phyloP scores from a whole-genome alignment of 2,113 vertebrate species.

The Misgurnus mizolepis region DNA sequence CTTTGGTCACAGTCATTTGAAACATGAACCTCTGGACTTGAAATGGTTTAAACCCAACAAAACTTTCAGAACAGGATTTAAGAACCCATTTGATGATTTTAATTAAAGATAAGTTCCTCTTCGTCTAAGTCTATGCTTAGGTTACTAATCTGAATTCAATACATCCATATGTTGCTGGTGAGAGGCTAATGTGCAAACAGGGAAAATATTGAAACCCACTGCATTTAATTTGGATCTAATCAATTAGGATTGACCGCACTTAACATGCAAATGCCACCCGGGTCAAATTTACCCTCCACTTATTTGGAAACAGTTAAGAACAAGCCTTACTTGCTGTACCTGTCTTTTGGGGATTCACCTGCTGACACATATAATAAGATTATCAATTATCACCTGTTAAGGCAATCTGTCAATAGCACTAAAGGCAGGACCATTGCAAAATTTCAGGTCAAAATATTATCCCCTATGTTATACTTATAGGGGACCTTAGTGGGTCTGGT shows the following conservation, averaged over 20 bases:
- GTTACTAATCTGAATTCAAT: slow-evolving; percentile 96
- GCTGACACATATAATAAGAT: slow-evolving; percentile 9
- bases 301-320: slow-evolving; percentile 63
- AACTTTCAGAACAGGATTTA: slow-evolving; percentile 60
- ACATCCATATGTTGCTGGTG: slow-evolving; percentile 85
- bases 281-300: slow-evolving; percentile 70
- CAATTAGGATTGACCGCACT: slow-evolving; percentile 94
- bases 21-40: slow-evolving; percentile 12
- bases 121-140: slow-evolving; percentile 80
- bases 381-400: neutral
- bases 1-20: neutral
- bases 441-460: too few species aligned
- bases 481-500: too few species aligned
- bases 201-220: slow-evolving; percentile 90
- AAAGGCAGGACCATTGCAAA: neutral
- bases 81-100: slow-evolving; percentile 90
- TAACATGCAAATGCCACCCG: slow-evolving; percentile 88
- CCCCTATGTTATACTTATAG: too few species aligned
- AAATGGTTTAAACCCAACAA: slow-evolving; percentile 42
- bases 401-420: neutral
- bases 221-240: slow-evolving; percentile 93
- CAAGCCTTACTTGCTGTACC: neutral
- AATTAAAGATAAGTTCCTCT: slow-evolving; percentile 99
- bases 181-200: slow-evolving; percentile 84
- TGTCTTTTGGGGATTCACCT: neutral